phyloP scores from a whole-genome alignment of 2,888 invertebrate genomes.

The Carpatolechia fugitivella region DNA sequence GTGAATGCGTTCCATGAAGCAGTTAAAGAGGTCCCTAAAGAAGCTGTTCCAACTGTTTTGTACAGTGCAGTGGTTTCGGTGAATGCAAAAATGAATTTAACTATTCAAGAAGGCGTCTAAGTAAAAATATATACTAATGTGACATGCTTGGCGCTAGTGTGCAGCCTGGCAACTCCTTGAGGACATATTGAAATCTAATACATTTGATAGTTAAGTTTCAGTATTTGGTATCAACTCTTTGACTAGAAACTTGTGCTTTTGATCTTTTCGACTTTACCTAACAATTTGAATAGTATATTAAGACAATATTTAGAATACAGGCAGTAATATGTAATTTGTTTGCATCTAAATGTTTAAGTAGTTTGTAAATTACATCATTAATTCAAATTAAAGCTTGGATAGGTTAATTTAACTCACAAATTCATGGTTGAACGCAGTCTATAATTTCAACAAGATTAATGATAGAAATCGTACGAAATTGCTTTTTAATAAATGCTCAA shows the following conservation, averaged over 20 bases:
- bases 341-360: slow-evolving; percentile 15
- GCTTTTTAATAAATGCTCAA: slow-evolving; percentile 55
- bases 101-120: too few species aligned
- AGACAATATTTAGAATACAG: neutral
- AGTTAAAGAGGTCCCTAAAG: too few species aligned
- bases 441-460: slow-evolving; percentile 56
- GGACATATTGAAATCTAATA: slow-evolving; percentile 29
- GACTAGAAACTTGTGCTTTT: too few species aligned
- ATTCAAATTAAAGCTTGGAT: slow-evolving; percentile 33
- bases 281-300: too few species aligned
- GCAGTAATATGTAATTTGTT: neutral
- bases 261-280: too few species aligned
- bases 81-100: too few species aligned
- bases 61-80: too few species aligned
- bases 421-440: slow-evolving; percentile 34
- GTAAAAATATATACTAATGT: too few species aligned
- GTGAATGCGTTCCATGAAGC: too few species aligned
- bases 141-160: too few species aligned
- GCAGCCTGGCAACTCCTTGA: too few species aligned
- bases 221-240: neutral
- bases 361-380: slow-evolving; percentile 5
- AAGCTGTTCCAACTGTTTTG: too few species aligned
- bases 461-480: slow-evolving; percentile 57
- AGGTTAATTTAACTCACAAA: slow-evolving; percentile 37
- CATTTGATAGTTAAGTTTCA: slow-evolving; percentile 20